Evolutionary conservation across 92 coral and sea anemone species (phyloP), one percentile per base, ranked within the genome.

Genomic region (Pocillopora grandis): DNA sequence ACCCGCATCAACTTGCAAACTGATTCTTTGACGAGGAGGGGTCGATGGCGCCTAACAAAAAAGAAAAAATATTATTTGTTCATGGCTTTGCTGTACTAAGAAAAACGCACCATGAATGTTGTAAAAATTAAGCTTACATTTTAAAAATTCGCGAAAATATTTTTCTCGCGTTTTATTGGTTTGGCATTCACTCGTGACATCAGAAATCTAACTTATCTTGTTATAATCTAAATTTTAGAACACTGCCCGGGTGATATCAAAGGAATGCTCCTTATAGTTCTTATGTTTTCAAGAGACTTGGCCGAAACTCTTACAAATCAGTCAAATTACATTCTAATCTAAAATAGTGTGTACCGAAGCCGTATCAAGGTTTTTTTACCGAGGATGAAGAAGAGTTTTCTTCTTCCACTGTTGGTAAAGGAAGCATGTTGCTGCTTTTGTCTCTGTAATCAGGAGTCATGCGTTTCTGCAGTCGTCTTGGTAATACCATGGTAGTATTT

Each of bases 321-420:
- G 15, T 68, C 36, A 42, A 31, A 18, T 68, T 2, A 27, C 9
- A 19, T 13, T 31, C 72, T 31, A 15, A 18, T 59, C 68, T 11
- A 63, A 63, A 27, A 63, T 20, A 23, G 68, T n/a, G 19, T 1
- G n/a, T 62, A 62, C 68, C 18, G 48, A 0, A 27, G 42, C 55
- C 52, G 23, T 66, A 66, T 31, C 42, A 15, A 80, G 27, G 27
- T 67, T 80, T 21, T 36, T n/a, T 83, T n/a, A 83, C 86, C 86
- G 86, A 7, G 9, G 77, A 48, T n/a, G 62, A 17, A 60, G 72
- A 58, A 10, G 23, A 17, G 10, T 10, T 66, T 21, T 83, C 86
- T 57, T 83, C 86, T 64, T 73, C 64, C 31, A 83, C 15, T 33
- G 73, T 74, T 20, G 80, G 80, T 65, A 83, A n/a, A 20, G 80